Evolutionary conservation across 2,888 invertebrate genomes (phyloP).

Genomic region (Ennomos fuscantarius): DNA sequence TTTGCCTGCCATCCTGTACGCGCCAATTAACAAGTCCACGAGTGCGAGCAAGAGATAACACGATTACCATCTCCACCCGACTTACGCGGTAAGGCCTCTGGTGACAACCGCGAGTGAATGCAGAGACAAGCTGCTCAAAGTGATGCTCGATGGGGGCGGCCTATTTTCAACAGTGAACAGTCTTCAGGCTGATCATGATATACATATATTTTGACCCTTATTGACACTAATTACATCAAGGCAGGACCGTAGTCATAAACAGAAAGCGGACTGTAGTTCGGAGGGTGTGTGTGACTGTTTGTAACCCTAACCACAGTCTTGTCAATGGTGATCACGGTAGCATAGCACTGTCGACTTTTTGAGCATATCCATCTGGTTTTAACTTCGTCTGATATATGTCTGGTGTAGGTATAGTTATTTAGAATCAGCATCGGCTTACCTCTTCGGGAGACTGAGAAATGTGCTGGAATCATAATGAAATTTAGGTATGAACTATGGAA

Average conservation of each 20-base stretch:
- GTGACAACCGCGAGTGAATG: too few species aligned
- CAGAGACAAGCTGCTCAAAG: too few species aligned
- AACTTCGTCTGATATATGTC: neutral
- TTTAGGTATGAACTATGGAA: too few species aligned
- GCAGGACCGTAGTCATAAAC: neutral
- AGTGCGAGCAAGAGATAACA: too few species aligned
- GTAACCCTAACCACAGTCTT: neutral
- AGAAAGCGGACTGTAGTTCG: neutral
- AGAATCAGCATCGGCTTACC: constrained; percentile 5
- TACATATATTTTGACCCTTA: neutral
- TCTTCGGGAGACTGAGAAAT: neutral
- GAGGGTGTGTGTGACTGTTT: neutral
- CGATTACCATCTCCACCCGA: too few species aligned
- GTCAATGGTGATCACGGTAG: neutral
- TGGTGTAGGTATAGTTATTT: neutral
- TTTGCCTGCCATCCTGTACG: too few species aligned
- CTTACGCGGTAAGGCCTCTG: too few species aligned
- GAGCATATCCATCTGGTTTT: constrained; percentile 4
- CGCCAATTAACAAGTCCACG: too few species aligned
- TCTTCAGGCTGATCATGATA: too few species aligned
- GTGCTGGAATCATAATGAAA: too few species aligned
- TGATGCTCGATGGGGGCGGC: too few species aligned
- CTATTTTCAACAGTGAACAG: too few species aligned
- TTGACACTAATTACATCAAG: neutral
- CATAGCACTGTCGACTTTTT: neutral